Conservation (phyloP, 1,140 invertebrate genomes). For the Euura lappo region DNA sequence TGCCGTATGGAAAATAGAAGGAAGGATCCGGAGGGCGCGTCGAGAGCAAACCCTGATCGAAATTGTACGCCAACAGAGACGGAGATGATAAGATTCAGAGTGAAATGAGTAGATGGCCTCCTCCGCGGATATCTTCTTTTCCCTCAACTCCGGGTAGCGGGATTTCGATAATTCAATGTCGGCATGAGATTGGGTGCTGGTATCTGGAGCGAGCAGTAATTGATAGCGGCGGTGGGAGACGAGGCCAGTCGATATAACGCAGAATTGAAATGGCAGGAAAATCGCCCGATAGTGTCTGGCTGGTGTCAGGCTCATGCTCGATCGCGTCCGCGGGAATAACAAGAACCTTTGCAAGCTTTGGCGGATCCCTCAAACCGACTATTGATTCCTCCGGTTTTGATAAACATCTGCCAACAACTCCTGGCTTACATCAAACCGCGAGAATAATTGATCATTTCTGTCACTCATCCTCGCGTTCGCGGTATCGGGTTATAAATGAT, state of each 20-base stretch:
- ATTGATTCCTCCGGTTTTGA: no score
- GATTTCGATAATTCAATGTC: conserved; percentile 38
- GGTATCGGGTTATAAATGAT: no score
- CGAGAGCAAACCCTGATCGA: background rate
- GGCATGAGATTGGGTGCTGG: conserved; percentile 27
- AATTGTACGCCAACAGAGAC: background rate
- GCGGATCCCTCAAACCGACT: no score
- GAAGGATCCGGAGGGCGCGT: background rate
- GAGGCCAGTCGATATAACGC: background rate
- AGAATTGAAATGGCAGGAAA: background rate
- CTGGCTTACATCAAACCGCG: background rate
- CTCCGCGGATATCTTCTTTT: conserved; percentile 3
- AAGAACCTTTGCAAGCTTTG: no score
- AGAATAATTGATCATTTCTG: background rate
- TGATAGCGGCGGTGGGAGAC: conserved; percentile 24
- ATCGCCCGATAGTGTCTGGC: background rate
- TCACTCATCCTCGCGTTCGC: background rate
- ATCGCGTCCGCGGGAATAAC: no score
- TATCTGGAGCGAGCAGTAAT: conserved; percentile 26
- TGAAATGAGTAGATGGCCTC: conserved; percentile 4
- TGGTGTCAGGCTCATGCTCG: background rate
- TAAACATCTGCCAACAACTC: no score
- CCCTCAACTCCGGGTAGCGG: conserved; percentile 12
- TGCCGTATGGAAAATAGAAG: background rate
- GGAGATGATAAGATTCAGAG: background rate